Percentiles rank a stretch among this genome's conserved stretches.
Conservation (phyloP, 2,888 invertebrate species). For the Choreutis nemorana region DNA sequence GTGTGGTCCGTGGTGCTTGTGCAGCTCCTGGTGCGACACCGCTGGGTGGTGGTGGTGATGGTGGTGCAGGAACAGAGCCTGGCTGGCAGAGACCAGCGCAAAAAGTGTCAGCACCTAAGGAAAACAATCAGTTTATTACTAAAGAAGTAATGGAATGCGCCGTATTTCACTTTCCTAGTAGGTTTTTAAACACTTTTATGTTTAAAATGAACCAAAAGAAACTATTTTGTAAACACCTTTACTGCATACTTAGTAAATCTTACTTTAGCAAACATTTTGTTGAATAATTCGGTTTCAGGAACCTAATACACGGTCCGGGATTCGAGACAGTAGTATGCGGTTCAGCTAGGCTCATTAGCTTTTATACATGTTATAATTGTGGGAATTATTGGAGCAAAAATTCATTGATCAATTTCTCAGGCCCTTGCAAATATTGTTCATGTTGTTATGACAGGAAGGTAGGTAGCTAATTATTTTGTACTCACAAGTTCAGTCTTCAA, state of each 20-base stretch:
- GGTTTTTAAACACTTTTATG: too few species aligned
- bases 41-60: constrained; percentile 40
- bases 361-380: constrained; percentile 58
- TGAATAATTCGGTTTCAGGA: too few species aligned
- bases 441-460: too few species aligned
- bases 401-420: constrained; percentile 55
- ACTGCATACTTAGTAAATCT: too few species aligned
- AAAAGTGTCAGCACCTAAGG: constrained; percentile 34
- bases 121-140: constrained; percentile 5
- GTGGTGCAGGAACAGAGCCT: constrained; percentile 45
- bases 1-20: constrained; percentile 43
- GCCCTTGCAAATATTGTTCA: too few species aligned
- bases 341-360: constrained; percentile 35
- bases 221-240: too few species aligned
- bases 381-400: constrained; percentile 63
- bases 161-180: too few species aligned
- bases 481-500: too few species aligned
- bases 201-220: too few species aligned
- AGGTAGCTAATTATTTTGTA: too few species aligned
- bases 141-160: too few species aligned
- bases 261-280: constrained; percentile 38
- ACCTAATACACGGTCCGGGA: too few species aligned
- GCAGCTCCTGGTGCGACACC: constrained; percentile 48
- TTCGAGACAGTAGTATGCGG: constrained; percentile 32
- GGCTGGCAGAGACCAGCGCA: constrained; percentile 34